Percentiles rank a stretch among this genome's conserved stretches.
Conservation (phyloP, 92 coral and sea anemone species). For the Muricea muricata region DNA sequence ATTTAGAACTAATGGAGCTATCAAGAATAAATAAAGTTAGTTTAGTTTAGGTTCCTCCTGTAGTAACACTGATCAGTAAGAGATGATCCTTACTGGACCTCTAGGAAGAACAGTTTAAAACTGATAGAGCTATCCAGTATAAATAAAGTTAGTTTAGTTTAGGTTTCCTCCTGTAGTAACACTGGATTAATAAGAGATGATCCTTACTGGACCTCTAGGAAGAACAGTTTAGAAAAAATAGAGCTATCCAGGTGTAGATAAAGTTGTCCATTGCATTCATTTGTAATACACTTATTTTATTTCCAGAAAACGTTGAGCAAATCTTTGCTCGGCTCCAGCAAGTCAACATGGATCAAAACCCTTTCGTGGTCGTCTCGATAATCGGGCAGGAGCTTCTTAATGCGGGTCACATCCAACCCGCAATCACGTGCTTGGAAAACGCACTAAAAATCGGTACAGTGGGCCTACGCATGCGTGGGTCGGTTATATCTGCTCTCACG, state of each 20-base stretch:
- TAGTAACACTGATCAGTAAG: too few species aligned
- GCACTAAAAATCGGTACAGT: slow-evolving; percentile 92
- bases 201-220: too few species aligned
- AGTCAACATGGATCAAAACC: slow-evolving; percentile 88
- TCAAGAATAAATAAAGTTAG: not conserved
- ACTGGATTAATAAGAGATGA: too few species aligned
- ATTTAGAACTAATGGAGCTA: not conserved
- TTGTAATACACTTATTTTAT: not conserved
- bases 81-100: too few species aligned
- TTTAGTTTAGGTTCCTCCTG: too few species aligned
- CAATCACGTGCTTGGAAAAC: slow-evolving; percentile 92
- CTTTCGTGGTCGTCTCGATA: slow-evolving; percentile 96
- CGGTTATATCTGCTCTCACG: slow-evolving; percentile 95
- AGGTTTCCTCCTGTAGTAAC: too few species aligned
- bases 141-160: not conserved
- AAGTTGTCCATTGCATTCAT: not conserved
- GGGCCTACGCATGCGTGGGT: slow-evolving; percentile 93
- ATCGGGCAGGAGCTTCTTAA: slow-evolving; percentile 95
- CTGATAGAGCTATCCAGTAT: not conserved
- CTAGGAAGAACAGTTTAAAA: too few species aligned
- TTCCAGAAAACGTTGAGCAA: slow-evolving; percentile 78
- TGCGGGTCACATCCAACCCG: slow-evolving; percentile 80
- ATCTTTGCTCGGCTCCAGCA: slow-evolving; percentile 79
- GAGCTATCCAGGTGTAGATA: not conserved
- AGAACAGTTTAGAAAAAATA: too few species aligned